phyloP scores from a whole-genome alignment of 92 coral and sea anemone species.

The Parazoanthus atlanticus region DNA sequence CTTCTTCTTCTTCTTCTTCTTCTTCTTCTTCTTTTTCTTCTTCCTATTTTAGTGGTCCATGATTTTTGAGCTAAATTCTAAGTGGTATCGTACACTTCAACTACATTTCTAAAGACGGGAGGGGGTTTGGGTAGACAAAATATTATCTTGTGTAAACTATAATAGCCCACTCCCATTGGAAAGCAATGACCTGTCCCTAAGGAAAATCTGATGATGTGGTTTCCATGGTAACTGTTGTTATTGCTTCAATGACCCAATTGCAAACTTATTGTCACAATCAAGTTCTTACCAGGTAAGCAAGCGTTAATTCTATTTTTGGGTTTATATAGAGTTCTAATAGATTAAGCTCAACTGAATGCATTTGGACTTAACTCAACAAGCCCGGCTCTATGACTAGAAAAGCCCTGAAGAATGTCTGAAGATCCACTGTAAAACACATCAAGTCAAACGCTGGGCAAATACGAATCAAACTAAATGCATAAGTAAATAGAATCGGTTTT shows the following conservation, averaged over 20 bases:
- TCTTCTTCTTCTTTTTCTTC: no score
- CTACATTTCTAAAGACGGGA: no score
- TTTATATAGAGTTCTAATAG: background rate
- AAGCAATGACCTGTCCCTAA: background rate
- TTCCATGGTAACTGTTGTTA: background rate
- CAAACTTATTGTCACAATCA: background rate
- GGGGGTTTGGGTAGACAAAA: no score
- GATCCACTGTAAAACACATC: background rate
- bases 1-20: no score
- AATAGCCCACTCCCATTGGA: no score
- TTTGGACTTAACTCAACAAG: background rate
- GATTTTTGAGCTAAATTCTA: no score
- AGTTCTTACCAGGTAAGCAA: background rate
- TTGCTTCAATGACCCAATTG: background rate
- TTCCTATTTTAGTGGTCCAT: no score
- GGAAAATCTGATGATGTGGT: background rate
- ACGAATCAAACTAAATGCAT: background rate
- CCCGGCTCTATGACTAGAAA: background rate
- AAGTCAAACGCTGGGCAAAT: background rate
- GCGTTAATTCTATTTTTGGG: background rate
- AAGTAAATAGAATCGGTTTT: background rate
- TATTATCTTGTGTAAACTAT: no score
- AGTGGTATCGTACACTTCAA: no score
- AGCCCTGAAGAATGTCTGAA: background rate
- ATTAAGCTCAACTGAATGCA: background rate